phyloP scores from a whole-genome alignment of 1,140 invertebrate species.

The Paralvinella palmiformis region DNA sequence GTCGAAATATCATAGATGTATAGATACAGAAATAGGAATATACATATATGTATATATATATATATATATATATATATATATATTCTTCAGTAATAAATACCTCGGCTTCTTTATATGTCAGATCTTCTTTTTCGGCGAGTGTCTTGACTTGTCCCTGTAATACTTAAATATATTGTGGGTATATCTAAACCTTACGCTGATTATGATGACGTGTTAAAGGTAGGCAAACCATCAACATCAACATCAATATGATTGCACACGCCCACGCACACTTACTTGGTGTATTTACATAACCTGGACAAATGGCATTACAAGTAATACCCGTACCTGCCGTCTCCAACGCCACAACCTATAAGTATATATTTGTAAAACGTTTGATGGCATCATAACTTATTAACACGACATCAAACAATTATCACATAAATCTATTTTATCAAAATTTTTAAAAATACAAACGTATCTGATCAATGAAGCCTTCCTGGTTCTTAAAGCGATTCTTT shows the following conservation, averaged over 20 bases:
- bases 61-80: no score
- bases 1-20: no score
- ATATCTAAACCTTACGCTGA: not conserved
- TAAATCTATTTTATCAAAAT: no score
- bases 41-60: no score
- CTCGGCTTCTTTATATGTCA: conserved; percentile 29
- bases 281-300: conserved; percentile 48
- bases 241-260: not conserved
- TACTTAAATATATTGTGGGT: conserved; percentile 20
- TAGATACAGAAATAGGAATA: no score
- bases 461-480: no score
- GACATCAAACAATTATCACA: no score
- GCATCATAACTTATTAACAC: no score
- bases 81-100: no score
- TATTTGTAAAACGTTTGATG: no score
- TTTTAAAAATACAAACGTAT: no score
- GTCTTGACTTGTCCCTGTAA: conserved; percentile 26
- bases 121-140: conserved; percentile 22
- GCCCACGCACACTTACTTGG: conserved; percentile 29
- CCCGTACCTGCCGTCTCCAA: conserved; percentile 38
- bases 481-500: no score
- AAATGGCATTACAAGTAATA: conserved; percentile 45
- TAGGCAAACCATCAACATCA: not conserved
- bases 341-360: conserved; percentile 32
- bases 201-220: not conserved